Percentiles rank a stretch among this genome's conserved stretches.
phyloP scores from a whole-genome alignment of 2,888 invertebrate genomes.

The Ochropleura plecta region DNA sequence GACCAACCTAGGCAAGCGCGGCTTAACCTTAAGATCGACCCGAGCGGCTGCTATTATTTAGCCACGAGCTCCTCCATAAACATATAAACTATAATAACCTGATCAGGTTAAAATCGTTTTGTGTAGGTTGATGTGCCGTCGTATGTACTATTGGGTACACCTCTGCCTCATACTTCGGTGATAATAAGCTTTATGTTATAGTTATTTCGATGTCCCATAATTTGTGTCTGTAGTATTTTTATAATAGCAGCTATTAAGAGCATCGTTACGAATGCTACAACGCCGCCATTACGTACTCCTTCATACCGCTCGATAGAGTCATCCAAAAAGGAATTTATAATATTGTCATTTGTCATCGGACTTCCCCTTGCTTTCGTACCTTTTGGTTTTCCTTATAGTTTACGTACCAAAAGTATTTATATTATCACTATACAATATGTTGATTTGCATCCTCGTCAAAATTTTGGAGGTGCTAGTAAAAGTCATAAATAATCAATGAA shows the following conservation, averaged over 20 bases:
- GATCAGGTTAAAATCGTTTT: too few relatives aligned
- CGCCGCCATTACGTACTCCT: constrained; percentile 36
- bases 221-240: constrained; percentile 8
- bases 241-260: constrained; percentile 13
- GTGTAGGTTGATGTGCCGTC: too few relatives aligned
- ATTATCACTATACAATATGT: neutral
- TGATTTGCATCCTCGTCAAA: too few relatives aligned
- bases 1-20: too few relatives aligned
- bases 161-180: too few relatives aligned
- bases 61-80: too few relatives aligned
- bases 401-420: constrained; percentile 1
- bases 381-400: constrained; percentile 54
- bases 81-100: too few relatives aligned
- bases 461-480: too few relatives aligned
- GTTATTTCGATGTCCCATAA: constrained; percentile 3
- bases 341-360: constrained; percentile 45
- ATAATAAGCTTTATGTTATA: neutral
- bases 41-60: too few relatives aligned
- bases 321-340: constrained; percentile 48
- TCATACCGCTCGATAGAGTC: constrained; percentile 33
- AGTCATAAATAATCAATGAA: too few relatives aligned
- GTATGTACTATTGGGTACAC: too few relatives aligned
- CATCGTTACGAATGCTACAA: neutral
- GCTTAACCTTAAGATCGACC: too few relatives aligned
- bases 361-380: constrained; percentile 52